Evolutionary conservation across 2,797 vertebrate species (phyloP).

Genomic region (Vipera latastei): DNA sequence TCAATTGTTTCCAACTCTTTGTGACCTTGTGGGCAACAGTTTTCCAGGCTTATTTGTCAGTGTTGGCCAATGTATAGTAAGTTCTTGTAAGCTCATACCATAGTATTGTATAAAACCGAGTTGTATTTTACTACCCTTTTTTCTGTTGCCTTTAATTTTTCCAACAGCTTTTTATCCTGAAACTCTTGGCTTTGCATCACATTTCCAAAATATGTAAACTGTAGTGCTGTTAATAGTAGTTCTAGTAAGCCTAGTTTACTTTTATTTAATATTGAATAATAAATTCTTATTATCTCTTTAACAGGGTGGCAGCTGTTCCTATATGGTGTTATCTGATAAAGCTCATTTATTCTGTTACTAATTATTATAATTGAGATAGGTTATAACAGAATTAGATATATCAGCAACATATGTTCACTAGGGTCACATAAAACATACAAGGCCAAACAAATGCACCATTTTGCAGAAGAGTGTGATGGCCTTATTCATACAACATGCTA

Average conservation of each 20-base stretch:
- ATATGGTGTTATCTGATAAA: neutral
- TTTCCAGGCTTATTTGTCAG: neutral
- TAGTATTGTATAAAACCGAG: neutral
- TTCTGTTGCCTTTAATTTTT: neutral
- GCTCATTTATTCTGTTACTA: neutral
- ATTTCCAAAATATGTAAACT: neutral
- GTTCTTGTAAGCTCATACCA: neutral
- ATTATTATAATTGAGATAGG: neutral
- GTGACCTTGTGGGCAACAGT: neutral
- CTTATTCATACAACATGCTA: neutral
- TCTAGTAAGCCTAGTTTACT: neutral
- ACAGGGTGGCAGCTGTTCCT: neutral
- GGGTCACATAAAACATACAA: neutral
- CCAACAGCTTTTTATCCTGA: neutral
- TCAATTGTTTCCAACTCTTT: neutral
- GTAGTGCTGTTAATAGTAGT: neutral
- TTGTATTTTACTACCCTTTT: neutral
- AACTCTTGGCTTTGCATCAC: neutral
- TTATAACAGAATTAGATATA: neutral
- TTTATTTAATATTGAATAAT: neutral
- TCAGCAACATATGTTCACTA: neutral
- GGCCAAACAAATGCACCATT: neutral
- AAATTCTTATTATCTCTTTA: neutral
- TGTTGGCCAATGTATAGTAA: neutral
- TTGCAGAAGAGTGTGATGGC: neutral